Base-by-base conservation (phyloP, 1,140 invertebrate species). In the Microvelia longipes region DNA sequence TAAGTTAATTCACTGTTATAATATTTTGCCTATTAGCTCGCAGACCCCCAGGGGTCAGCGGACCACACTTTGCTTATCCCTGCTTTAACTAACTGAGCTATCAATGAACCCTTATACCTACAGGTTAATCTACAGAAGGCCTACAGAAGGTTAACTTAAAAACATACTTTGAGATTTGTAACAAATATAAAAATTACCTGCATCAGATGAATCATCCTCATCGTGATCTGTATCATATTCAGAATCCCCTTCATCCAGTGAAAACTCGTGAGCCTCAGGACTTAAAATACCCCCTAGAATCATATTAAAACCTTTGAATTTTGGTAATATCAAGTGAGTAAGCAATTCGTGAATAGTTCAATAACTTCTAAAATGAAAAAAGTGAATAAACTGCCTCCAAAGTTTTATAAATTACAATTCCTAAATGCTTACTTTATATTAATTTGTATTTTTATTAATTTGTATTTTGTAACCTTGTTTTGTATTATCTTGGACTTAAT, bases 211-310 rank as follows among this genome's bases (percentile, higher is more conserved):
- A 68, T 88, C 86, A 78, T 94, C 91, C 77, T 92, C 90, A 80
- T 93, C 91, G 82, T 91, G 87, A 73, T 92, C 90, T 76, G 90
- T 92, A 69, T 92, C 90, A 76, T 89, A 86, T 73, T 87, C 85
- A 65, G 87, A 88, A 74, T 90, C 90, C n/a, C 83, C 83, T 81
- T 94, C 90, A 80, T 92, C 89, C 76, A 92, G 88, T 69, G 89
- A 94, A 74, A 89, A 86, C 76, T 91, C 91, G 75, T 87, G 86
- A 66, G 85, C 83, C 77, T 89, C 88, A 11, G 92, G 92, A 78
- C 91, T 94, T 0, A 93, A 78, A 29, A 93, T 84, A 69, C 89
- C 90, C 66, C 89, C 80, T 80, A 71, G 27, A 72, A 71, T 69
- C n/a, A 71, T 28, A 65, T 26, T n/a, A 29, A 68, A 61, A 68